These are phyloP conservation scores for Crenichthys baileyi DNA, from an alignment of 2,797 vertebrate genomes.

Conservation along the genomic window DNA sequence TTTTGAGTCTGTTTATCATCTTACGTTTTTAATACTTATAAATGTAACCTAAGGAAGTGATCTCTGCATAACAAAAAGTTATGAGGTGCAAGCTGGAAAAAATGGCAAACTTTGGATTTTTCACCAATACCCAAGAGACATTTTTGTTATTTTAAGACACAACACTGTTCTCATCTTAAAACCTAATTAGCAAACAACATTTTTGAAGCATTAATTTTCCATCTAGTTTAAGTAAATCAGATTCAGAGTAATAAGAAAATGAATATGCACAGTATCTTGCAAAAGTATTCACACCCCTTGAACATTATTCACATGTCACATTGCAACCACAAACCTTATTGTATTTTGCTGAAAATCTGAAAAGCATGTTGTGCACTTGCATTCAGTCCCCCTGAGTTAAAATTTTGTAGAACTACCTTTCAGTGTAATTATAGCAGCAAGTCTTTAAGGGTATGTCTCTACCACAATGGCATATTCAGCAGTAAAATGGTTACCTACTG, in stretches of 20 bases:
- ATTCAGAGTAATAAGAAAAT: no score
- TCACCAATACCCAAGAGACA: neutral
- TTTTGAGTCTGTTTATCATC: neutral
- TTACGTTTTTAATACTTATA: neutral
- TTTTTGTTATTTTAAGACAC: neutral
- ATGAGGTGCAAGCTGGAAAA: neutral
- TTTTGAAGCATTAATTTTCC: neutral
- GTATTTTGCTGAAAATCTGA: neutral
- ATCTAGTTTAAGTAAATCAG: neutral
- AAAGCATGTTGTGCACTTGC: neutral
- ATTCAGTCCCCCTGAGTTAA: neutral
- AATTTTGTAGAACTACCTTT: neutral
- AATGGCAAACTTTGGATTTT: neutral
- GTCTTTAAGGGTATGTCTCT: neutral
- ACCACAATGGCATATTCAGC: neutral
- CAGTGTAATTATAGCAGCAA: neutral
- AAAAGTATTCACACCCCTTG: no score
- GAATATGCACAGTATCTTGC: no score
- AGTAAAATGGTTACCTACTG: neutral
- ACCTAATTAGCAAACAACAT: neutral
- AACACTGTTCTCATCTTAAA: neutral
- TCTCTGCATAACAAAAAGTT: neutral
- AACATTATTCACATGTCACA: neutral
- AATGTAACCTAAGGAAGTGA: no score
- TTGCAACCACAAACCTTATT: neutral